Percentiles rank a stretch among this genome's conserved stretches.
Conservation (phyloP, 2,888 invertebrate genomes). For the Drosophila lutescens region DNA sequence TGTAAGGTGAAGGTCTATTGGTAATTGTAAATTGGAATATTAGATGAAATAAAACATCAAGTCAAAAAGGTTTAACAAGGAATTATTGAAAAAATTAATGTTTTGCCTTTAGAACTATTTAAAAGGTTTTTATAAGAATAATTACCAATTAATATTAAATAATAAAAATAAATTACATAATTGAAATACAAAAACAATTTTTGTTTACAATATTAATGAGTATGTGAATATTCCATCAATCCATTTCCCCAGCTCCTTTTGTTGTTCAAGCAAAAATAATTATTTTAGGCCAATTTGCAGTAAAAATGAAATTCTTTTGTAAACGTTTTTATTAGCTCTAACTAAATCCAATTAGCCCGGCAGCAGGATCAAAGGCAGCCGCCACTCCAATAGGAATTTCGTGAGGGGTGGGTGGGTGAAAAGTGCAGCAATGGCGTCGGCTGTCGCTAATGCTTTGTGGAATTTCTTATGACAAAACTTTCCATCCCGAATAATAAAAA, state of each 20-base stretch:
- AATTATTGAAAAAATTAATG: too few species aligned
- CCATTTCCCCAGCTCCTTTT: slow-evolving; percentile 4
- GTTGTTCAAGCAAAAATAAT: slow-evolving; percentile 63
- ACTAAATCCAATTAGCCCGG: slow-evolving; percentile 75
- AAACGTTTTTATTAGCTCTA: slow-evolving; percentile 74
- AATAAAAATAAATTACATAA: too few species aligned
- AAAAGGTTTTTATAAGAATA: too few species aligned
- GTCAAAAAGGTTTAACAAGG: background rate
- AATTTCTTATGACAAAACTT: slow-evolving; percentile 77
- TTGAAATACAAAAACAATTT: too few species aligned
- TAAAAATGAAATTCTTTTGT: slow-evolving; percentile 71
- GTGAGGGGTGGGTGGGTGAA: slow-evolving; percentile 4
- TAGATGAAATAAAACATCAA: background rate
- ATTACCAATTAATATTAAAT: too few species aligned
- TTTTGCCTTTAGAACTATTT: too few species aligned
- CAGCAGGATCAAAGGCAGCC: slow-evolving; percentile 62
- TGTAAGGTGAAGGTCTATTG: background rate
- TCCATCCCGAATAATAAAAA: slow-evolving; percentile 21
- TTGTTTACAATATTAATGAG: too few species aligned
- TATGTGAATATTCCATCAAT: slow-evolving; percentile 1
- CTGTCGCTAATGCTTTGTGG: slow-evolving; percentile 73
- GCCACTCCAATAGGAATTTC: slow-evolving; percentile 1
- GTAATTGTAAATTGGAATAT: background rate
- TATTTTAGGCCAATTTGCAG: slow-evolving; percentile 78
- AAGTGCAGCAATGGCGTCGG: slow-evolving; percentile 65